Evolutionary conservation across 2,113 vertebrate species (phyloP).

Genomic region (Corythaeola cristata): DNA sequence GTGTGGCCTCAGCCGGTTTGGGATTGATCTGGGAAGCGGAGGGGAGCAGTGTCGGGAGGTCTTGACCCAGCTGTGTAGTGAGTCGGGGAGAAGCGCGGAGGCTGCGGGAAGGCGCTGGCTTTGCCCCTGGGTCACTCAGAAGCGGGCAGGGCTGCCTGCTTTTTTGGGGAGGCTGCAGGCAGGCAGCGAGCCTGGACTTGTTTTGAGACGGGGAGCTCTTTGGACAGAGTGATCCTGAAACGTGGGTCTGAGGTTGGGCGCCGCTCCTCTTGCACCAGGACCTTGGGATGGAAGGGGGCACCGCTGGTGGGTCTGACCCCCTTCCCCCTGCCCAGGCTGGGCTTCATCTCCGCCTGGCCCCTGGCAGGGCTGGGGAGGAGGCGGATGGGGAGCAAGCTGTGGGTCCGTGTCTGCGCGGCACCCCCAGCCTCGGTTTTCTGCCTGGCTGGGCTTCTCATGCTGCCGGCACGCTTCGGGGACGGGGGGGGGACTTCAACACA

Average conservation of each 20-base stretch:
- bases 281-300: neutral
- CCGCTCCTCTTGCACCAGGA: accelerated
- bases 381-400: neutral
- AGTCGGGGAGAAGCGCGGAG: accelerated
- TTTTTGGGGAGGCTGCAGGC: neutral
- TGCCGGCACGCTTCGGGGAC: neutral
- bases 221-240: neutral
- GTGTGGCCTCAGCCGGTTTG: neutral
- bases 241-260: neutral
- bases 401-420: neutral
- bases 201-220: neutral
- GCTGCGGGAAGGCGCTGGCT: neutral
- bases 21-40: neutral
- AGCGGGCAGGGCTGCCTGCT: neutral
- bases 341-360: neutral
- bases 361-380: neutral
- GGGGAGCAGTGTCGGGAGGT: neutral
- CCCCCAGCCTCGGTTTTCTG: neutral
- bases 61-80: neutral
- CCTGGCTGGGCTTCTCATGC: neutral
- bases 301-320: accelerated
- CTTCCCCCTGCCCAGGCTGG: neutral
- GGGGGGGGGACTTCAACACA: neutral
- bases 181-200: neutral
- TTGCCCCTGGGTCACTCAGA: neutral